Base-by-base conservation (phyloP, 2,797 vertebrate genomes). In the Acanthornis magna region DNA sequence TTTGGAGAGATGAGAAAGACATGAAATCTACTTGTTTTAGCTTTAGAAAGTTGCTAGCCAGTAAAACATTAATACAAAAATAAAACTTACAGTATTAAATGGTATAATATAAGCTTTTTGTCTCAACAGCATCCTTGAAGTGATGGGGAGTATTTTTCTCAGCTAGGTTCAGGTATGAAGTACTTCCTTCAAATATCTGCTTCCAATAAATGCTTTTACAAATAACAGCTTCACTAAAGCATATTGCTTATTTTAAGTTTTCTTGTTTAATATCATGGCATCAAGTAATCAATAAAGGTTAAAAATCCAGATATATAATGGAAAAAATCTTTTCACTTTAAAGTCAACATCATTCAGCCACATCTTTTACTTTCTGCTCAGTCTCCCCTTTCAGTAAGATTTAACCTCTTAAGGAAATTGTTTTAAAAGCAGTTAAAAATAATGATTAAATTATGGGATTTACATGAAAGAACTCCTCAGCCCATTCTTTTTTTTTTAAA, bases 371-470 rank as follows among this genome's bases (percentile, higher is more conserved):
- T 65, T 95, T 89, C 73, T 93, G 68, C 62, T 92, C 78, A 77
- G 85, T 91, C 76, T 94, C 93, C 53, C 34, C 70, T 75, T 91
- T 95, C 88, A 88, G 45, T 73, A 89, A 96, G 84, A 89, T 91
- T 97, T 91, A 97, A 96, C 96, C 93, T 85, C 93, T 96, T 95
- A 63, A 96, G 62, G 84, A 97, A 96, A 88, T 82, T 91, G 87
- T 97, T 97, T 96, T 96, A 97, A 96, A 97, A 92, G 89, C 92
- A 96, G 96, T 95, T 95, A 85, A 92, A 96, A 95, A 95, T 89
- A 93, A 94, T 95, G 85, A 80, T 95, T 96, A 96, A 96, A 97
- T 96, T 91, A 97, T 51, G 68, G 96, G 88, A 92, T 95, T 96
- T 95, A 95, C 93, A 95, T 93, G 80, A 89, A 95, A 93, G 88